A percentile compares a stretch with the other conserved stretches of the same genome.
phyloP scores from a whole-genome alignment of 1,140 invertebrate species.

The Anastatus disparis region DNA sequence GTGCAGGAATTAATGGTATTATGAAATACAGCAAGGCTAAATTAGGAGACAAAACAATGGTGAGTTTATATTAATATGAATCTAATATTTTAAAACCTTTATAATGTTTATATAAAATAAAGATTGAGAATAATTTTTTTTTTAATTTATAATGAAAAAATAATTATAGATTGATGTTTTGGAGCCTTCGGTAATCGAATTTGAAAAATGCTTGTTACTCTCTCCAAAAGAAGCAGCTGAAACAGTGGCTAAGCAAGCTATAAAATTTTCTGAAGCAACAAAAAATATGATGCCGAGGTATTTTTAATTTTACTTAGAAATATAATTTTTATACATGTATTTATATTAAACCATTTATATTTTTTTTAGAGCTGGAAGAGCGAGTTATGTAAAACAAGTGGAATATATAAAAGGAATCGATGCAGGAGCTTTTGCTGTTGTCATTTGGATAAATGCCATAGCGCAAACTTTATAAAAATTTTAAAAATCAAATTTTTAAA shows the following conservation, averaged over 20 bases:
- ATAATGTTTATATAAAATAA: neutral
- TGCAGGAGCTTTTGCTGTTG: slow-evolving; percentile 75
- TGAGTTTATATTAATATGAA: too few relatives aligned
- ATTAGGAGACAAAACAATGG: slow-evolving; percentile 82
- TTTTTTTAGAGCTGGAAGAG: slow-evolving; percentile 69
- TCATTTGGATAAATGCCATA: slow-evolving; percentile 70
- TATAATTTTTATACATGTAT: too few relatives aligned
- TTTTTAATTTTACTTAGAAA: too few relatives aligned
- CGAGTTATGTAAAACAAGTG: slow-evolving; percentile 70
- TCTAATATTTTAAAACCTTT: neutral
- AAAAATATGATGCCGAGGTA: slow-evolving; percentile 70
- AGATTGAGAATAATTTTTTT: slow-evolving; percentile 10
- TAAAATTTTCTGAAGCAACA: slow-evolving; percentile 66
- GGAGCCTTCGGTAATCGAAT: slow-evolving; percentile 55
- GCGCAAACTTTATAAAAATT: neutral
- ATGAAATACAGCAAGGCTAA: slow-evolving; percentile 79
- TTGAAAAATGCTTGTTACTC: slow-evolving; percentile 44
- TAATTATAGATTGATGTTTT: slow-evolving; percentile 65
- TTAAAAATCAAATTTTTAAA: neutral
- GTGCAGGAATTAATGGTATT: slow-evolving; percentile 70
- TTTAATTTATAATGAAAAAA: slow-evolving; percentile 30
- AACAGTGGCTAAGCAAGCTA: slow-evolving; percentile 55
- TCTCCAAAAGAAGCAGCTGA: slow-evolving; percentile 39
- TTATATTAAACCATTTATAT: too few relatives aligned
- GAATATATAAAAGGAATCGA: slow-evolving; percentile 69